phyloP scores from a whole-genome alignment of 2,113 vertebrate species.

The Albula glossodonta region DNA sequence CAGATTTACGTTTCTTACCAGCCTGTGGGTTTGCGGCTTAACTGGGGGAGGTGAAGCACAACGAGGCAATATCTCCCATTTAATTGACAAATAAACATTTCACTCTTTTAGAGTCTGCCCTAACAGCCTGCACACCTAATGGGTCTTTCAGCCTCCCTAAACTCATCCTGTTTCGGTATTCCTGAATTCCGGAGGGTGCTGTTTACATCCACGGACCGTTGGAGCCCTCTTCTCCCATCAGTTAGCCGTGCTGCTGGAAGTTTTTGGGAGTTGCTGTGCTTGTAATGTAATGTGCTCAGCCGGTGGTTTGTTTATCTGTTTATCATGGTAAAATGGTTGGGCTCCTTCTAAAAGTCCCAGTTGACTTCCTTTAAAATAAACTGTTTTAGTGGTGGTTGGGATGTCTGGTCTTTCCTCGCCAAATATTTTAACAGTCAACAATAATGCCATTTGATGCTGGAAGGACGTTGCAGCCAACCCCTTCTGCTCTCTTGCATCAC shows the following conservation, averaged over 20 bases:
- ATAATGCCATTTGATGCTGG: background rate
- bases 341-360: background rate
- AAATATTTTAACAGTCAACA: background rate
- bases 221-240: background rate
- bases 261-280: background rate
- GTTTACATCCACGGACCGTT: background rate
- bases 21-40: background rate
- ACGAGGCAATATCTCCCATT: background rate
- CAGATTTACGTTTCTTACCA: background rate
- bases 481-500: too few relatives aligned
- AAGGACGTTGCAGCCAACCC: background rate
- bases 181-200: background rate
- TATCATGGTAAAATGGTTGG: background rate
- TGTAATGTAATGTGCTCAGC: background rate
- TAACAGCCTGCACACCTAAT: background rate
- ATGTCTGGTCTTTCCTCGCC: background rate
- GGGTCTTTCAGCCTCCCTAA: background rate
- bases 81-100: conserved; percentile 24
- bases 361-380: background rate
- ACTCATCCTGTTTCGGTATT: background rate
- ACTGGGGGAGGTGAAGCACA: background rate
- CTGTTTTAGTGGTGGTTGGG: background rate
- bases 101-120: background rate
- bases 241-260: background rate
- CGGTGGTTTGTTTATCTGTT: too few relatives aligned